Evolutionary conservation across 92 coral and sea anemone species (phyloP), one percentile per base, ranked within the genome.

Genomic region (Parazoanthus darwini): DNA sequence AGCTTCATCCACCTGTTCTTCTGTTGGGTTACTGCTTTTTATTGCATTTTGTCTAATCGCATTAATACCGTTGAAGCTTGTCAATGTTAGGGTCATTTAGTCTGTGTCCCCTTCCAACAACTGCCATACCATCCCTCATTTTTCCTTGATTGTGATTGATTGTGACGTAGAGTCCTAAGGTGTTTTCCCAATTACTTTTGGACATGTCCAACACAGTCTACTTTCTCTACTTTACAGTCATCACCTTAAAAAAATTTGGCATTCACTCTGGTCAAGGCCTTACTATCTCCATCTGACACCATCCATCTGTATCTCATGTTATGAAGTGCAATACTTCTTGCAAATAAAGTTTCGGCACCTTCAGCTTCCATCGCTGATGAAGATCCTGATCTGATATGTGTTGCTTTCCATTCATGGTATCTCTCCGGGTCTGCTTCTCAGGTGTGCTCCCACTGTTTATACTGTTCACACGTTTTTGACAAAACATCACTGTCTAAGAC

Each of bases 131-230:
- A 78, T 78, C 85, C 63, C 22, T 78, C 85, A 82, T 37, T 76
- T 82, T 89, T 38, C 66, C 78, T 83, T 89, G 18, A n/a, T n/a
- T n/a, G n/a, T n/a, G n/a, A n/a, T n/a, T 84, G 46, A 29, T 80
- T 80, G 35, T 88, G 81, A 14, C 81, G 81, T 15, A 70, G 63
- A 43, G 70, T 38, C 65, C 86, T 38, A 88, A 88, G 90, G 18
- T 77, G 78, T 22, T 74, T 88, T 13, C 90, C 86, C 74, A 88
- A 22, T 63, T 86, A 22, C 67, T 88, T 88, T 80, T 80, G 86
- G 37, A 88, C 86, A 79, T 78, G 81, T 56, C 90, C 90, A 71
- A 88, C 81, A 88, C 90, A 88, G 79, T 88, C 90, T 50, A 88
- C 86, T 74, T 80, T 88, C 78, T 78, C 86, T 44, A 80, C 86